phyloP scores from a whole-genome alignment of 2,888 invertebrate genomes.

The Gymnoscelis rufifasciata region DNA sequence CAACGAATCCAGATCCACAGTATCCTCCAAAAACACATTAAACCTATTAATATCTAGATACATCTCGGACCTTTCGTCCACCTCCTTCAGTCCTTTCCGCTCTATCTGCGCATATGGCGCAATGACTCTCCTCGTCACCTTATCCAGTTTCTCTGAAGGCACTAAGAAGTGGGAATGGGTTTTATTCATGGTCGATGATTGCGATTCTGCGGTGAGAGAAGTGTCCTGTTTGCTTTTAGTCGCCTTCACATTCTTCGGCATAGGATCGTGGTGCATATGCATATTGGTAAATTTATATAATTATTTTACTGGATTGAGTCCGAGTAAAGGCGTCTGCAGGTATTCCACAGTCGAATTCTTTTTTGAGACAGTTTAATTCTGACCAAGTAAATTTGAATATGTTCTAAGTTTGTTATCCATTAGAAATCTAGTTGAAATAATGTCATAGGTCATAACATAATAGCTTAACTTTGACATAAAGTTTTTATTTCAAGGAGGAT shows the following conservation, averaged over 20 bases:
- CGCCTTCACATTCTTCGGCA: conserved; percentile 44
- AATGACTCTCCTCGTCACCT: conserved; percentile 77
- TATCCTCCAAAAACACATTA: conserved; percentile 75
- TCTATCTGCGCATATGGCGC: conserved; percentile 78
- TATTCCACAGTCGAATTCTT: too few species aligned
- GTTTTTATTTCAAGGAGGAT: too few species aligned
- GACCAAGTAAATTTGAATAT: too few species aligned
- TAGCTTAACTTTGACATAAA: too few species aligned
- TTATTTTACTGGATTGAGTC: too few species aligned
- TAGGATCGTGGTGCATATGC: conserved; percentile 29
- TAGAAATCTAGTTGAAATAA: neutral
- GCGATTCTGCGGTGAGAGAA: conserved; percentile 29
- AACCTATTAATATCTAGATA: conserved; percentile 68
- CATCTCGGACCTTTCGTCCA: conserved; percentile 49
- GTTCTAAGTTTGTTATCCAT: too few species aligned
- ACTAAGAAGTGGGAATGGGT: conserved; percentile 66
- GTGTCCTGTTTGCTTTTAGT: conserved; percentile 45
- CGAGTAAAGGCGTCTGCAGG: too few species aligned
- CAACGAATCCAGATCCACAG: conserved; percentile 75
- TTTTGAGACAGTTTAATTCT: too few species aligned
- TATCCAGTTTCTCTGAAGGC: conserved; percentile 68
- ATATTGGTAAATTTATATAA: neutral
- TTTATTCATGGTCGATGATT: conserved; percentile 31
- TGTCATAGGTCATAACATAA: neutral
- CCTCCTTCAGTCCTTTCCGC: conserved; percentile 58